Evolutionary conservation across 2,888 invertebrate genomes (phyloP), one percentile per base, ranked within the genome.

Genomic region (Cylloceria caligata): DNA sequence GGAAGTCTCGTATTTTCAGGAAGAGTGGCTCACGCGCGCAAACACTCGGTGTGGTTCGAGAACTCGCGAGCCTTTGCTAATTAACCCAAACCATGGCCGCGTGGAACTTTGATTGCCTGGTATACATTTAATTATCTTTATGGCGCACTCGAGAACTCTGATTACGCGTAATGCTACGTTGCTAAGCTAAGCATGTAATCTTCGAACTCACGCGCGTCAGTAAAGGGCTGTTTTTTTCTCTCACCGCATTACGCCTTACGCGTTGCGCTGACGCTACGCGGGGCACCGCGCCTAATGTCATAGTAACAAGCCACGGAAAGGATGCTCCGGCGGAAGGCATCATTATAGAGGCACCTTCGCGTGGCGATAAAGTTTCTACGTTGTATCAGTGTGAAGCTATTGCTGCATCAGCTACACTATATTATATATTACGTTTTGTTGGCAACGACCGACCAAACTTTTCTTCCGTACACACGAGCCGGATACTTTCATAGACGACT

Each of bases 81-180:
- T 87, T 86, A 87, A 86, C 84, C 84, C 82, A 85, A 87, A 83
- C 83, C 81, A 73, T 74, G 65, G 60, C 82, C 69, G 64, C 80
- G 71, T 76, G 78, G 67, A 75, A 82, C 84, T 84, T 83, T 87
- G 83, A 85, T 87, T 85, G 84, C 86, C 76, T 67, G 82, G 84
- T 86, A 84, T 84, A 85, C 84, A 85, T 85, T 87, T 87, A 88
- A 88, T 87, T 87, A 88, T 84, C 83, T 85, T 86, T 85, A 86
- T 82, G 85, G 80, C 82, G 79, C 64, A 57, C 79, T 80, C 80
- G 77, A 81, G 83, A 81, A 73, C 85, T 85, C 82, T 84, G 87
- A 88, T 87, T 87, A 85, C 86, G 86, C 85, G 85, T 87, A 87
- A 88, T 88, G 81, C 82, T 62, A 85, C 81, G 85, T 83, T 83